Evolutionary conservation across 2,113 vertebrate genomes (phyloP), one percentile per base, ranked within the genome.

Genomic region (Cervus canadensis): DNA sequence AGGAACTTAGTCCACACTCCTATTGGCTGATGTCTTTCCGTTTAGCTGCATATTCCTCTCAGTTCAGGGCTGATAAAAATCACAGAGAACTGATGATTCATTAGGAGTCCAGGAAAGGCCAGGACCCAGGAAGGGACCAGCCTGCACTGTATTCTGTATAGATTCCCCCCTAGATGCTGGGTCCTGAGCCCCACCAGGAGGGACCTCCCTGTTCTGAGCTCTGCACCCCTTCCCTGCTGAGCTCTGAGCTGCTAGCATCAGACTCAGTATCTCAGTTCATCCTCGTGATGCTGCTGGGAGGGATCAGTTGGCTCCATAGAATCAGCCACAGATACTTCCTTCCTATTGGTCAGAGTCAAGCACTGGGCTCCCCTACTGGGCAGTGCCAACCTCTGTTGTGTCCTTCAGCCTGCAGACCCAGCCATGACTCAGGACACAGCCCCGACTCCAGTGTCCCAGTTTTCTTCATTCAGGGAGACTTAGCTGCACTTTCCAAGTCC

Each of bases 151-250:
- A 11, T 4, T 36, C 48, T 6, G 9, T 16, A 0, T 7, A n/a
- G 26, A 9, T 25, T 43, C 12, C 26, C 36, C 2, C 7, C 13
- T 1, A 6, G 21, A 8, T 0, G 0, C 17, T 4, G 9, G 0
- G 3, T 40, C 16, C 5, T 23, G 26, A 59, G n/a, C 21, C 36
- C 15, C 0, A 0, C 7, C 0, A 5, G 23, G 17, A 28, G 50
- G 30, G 67, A 6, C 3, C 4, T n/a, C 43, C 23, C 36, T 17
- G 2, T 12, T 3, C 40, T 43, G 33, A 40, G 28, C 2, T 19
- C 45, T 17, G 6, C 26, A 6, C 2, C 16, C 9, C 13, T 15
- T 54, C 17, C 0, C 2, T 19, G 50, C 30, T 14, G 45, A 87
- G 83, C 33, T 30, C 40, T 4, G 62, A 6, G 25, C 16, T 6